phyloP scores from a whole-genome alignment of 2,113 vertebrate genomes.

The Semicossyphus pulcher region DNA sequence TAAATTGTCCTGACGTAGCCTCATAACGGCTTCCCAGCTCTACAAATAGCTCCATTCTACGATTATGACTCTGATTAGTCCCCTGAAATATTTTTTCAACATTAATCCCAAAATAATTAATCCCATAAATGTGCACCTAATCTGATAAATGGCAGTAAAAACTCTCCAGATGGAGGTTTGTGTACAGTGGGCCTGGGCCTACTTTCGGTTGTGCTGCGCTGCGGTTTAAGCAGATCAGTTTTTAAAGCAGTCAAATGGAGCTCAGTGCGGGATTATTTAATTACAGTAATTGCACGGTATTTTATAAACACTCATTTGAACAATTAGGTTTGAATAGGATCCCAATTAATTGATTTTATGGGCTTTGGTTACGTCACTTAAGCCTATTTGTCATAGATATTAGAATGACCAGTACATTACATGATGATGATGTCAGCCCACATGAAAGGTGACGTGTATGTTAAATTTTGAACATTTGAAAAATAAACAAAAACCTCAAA shows the following conservation, averaged over 20 bases:
- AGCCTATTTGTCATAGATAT: slow-evolving; percentile 43
- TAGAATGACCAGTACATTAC: background rate
- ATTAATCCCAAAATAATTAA: slow-evolving; percentile 73
- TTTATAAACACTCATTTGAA: slow-evolving; percentile 61
- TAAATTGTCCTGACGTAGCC: slow-evolving; percentile 37
- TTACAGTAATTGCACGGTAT: slow-evolving; percentile 70
- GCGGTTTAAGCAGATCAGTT: slow-evolving; percentile 40
- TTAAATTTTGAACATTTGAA: too few relatives aligned
- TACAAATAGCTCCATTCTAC: background rate
- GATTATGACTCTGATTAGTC: slow-evolving; percentile 35
- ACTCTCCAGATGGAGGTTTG: slow-evolving; percentile 76
- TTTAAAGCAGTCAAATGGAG: slow-evolving; percentile 39
- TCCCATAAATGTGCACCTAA: slow-evolving; percentile 75
- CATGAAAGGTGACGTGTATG: background rate
- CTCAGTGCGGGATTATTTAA: slow-evolving; percentile 69
- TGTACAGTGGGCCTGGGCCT: slow-evolving; percentile 42
- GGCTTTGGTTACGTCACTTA: slow-evolving; percentile 41
- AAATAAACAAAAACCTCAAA: background rate
- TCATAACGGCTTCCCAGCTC: slow-evolving; percentile 8
- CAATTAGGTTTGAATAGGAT: slow-evolving; percentile 53
- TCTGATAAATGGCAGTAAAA: slow-evolving; percentile 70
- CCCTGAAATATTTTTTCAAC: slow-evolving; percentile 43
- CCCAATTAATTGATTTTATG: slow-evolving; percentile 51
- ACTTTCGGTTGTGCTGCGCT: slow-evolving; percentile 14
- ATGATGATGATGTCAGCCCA: background rate